A percentile compares a stretch with the other conserved stretches of the same genome.
Evolutionary conservation across 2,888 invertebrate genomes (phyloP).

Genomic region (Mimas tiliae): DNA sequence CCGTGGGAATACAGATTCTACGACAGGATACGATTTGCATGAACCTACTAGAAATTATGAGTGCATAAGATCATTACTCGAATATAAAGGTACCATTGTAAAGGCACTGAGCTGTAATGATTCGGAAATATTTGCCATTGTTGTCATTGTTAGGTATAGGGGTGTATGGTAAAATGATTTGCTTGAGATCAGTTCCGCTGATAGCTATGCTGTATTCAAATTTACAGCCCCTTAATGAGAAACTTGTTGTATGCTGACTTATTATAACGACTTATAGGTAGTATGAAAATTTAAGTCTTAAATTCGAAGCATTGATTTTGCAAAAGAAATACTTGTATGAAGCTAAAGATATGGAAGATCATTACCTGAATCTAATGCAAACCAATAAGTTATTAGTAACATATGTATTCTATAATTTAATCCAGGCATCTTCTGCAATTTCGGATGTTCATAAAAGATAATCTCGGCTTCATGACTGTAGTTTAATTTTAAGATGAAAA

Average conservation of each 20-base stretch:
- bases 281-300: not conserved
- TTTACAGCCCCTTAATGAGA: not conserved
- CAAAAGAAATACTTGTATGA: no score
- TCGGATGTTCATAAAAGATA: not conserved
- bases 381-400: no score
- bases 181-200: slow-evolving; percentile 10
- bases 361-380: no score
- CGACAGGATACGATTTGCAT: slow-evolving; percentile 33
- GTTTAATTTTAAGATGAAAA: not conserved
- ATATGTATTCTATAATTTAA: not conserved
- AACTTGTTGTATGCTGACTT: not conserved
- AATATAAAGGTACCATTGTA: slow-evolving; percentile 28
- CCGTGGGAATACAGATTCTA: slow-evolving; percentile 40
- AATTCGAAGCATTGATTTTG: not conserved
- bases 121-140: slow-evolving; percentile 37
- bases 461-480: not conserved
- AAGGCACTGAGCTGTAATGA: slow-evolving; percentile 38
- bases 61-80: slow-evolving; percentile 24
- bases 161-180: slow-evolving; percentile 28
- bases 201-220: slow-evolving; percentile 9
- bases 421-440: not conserved
- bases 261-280: not conserved
- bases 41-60: slow-evolving; percentile 26
- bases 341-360: no score
- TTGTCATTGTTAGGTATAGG: slow-evolving; percentile 33